Percentiles rank a stretch among this genome's conserved stretches.
Conservation (phyloP, 2,797 vertebrate species). For the Periparus ater region DNA sequence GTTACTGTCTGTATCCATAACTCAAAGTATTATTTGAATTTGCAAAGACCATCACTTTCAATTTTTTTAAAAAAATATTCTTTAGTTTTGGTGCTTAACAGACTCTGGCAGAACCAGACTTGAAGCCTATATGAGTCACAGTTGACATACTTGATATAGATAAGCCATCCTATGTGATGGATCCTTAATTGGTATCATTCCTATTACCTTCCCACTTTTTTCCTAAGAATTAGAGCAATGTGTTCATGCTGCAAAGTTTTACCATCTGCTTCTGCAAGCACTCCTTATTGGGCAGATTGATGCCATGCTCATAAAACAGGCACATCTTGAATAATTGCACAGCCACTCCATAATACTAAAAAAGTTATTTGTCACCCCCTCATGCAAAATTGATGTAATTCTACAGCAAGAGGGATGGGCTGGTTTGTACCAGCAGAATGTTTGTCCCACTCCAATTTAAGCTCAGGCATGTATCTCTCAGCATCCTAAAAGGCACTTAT, state of each 20-base stretch:
- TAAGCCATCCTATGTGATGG: neutral
- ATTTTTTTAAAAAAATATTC: neutral
- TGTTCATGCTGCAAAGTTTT: neutral
- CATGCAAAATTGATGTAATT: neutral
- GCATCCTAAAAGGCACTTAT: slow-evolving; percentile 12
- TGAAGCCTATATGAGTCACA: neutral
- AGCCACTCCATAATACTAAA: neutral
- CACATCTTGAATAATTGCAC: neutral
- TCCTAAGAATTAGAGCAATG: neutral
- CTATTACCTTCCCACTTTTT: neutral
- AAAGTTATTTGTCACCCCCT: neutral
- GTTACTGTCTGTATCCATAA: neutral
- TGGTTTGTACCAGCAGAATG: neutral
- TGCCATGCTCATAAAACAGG: neutral
- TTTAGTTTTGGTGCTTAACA: neutral
- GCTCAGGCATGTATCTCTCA: neutral
- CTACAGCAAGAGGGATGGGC: neutral
- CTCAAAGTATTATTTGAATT: neutral
- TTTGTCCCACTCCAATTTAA: neutral
- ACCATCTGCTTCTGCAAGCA: neutral
- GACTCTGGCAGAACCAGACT: neutral
- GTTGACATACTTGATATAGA: neutral
- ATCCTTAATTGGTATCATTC: neutral
- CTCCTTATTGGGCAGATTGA: neutral
- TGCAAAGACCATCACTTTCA: neutral